phyloP scores from a whole-genome alignment of 2,113 vertebrate species.

The Nematolebias whitei region DNA sequence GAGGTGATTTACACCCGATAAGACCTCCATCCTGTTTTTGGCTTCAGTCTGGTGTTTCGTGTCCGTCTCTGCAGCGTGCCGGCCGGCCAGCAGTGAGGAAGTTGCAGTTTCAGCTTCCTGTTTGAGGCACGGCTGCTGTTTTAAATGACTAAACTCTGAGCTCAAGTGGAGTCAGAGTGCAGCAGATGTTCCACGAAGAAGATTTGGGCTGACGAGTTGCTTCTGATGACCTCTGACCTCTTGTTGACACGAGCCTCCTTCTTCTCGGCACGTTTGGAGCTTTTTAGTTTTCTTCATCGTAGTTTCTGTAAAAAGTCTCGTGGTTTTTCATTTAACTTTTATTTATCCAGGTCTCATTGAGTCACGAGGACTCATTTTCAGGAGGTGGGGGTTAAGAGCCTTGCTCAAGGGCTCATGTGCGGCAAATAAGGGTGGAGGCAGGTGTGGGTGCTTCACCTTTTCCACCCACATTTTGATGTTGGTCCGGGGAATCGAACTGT shows the following conservation, averaged over 20 bases:
- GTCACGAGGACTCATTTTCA: no score
- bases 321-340: no score
- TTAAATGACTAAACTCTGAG: slow-evolving; percentile 13
- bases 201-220: background rate
- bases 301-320: background rate
- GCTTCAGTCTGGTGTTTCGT: background rate
- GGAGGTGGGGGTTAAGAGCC: no score
- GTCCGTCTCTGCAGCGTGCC: background rate
- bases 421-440: no score
- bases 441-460: no score
- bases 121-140: slow-evolving; percentile 17
- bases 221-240: background rate
- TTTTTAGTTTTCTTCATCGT: background rate
- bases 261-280: no score
- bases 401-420: no score
- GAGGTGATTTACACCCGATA: no score
- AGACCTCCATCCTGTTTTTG: background rate
- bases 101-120: slow-evolving; percentile 16
- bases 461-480: no score
- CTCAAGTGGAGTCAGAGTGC: background rate
- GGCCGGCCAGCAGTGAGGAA: slow-evolving; percentile 43
- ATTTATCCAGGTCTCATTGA: no score
- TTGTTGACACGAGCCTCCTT: background rate
- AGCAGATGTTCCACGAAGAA: background rate
- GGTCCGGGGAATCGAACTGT: no score